phyloP scores from a whole-genome alignment of 2,888 invertebrate genomes.

The Phyllotreta striolata region DNA sequence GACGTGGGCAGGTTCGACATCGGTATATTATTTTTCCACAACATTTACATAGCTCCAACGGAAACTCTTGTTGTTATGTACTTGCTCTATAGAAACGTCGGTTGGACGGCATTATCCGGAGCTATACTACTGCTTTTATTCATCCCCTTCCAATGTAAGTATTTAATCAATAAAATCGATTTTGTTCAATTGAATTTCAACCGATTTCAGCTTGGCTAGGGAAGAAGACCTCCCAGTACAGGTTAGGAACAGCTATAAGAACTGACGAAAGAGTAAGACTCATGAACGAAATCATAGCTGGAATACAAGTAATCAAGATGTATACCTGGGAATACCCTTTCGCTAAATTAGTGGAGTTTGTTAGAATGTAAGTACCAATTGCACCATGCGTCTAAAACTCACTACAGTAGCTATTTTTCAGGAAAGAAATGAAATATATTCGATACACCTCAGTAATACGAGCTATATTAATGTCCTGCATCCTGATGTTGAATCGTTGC shows the following conservation, averaged over 20 bases:
- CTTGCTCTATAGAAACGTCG: slow-evolving; percentile 61
- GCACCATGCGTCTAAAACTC: neutral
- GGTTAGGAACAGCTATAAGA: slow-evolving; percentile 64
- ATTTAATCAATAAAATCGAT: too few species aligned
- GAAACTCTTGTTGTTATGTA: slow-evolving; percentile 66
- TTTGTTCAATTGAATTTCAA: too few species aligned
- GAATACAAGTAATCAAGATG: slow-evolving; percentile 56
- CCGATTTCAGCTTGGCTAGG: slow-evolving; percentile 50
- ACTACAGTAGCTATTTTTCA: slow-evolving; percentile 51
- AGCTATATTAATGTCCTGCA: slow-evolving; percentile 69
- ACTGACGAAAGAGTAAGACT: slow-evolving; percentile 72
- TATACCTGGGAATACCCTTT: slow-evolving; percentile 50
- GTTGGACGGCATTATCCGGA: slow-evolving; percentile 58
- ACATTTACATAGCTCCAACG: slow-evolving; percentile 59
- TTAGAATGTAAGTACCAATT: slow-evolving; percentile 39
- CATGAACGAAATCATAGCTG: slow-evolving; percentile 75
- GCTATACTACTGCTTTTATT: slow-evolving; percentile 54
- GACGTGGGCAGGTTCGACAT: slow-evolving; percentile 86
- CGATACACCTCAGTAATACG: slow-evolving; percentile 70
- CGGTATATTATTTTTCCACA: slow-evolving; percentile 33
- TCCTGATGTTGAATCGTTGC: slow-evolving; percentile 82
- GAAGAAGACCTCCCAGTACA: slow-evolving; percentile 51
- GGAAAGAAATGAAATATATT: slow-evolving; percentile 73
- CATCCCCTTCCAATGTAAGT: slow-evolving; percentile 51
- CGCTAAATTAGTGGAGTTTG: slow-evolving; percentile 44